These are phyloP conservation scores for Tribolium freemani DNA, from an alignment of 2,888 invertebrate genomes.

Conservation along the genomic window DNA sequence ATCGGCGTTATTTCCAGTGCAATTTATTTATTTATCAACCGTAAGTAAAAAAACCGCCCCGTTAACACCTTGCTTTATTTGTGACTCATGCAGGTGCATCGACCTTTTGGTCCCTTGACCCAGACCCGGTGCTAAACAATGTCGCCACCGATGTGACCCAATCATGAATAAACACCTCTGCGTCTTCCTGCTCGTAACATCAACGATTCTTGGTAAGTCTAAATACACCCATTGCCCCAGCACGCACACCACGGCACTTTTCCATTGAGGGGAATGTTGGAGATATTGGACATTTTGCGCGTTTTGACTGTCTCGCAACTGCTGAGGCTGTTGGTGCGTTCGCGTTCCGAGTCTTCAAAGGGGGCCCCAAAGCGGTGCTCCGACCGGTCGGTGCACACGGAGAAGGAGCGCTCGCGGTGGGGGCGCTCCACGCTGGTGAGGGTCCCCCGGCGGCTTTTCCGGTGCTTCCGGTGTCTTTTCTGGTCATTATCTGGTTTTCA, in stretches of 20 bases:
- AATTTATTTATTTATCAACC: constrained; percentile 16
- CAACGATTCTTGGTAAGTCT: constrained; percentile 29
- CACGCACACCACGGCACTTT: constrained; percentile 89
- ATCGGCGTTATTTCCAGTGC: neutral
- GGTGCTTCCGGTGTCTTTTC: constrained; percentile 64
- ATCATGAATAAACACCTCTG: constrained; percentile 17
- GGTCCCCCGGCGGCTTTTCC: constrained; percentile 51
- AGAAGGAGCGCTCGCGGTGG: constrained; percentile 63
- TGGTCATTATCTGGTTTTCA: too few species aligned
- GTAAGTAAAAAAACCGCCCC: constrained; percentile 1
- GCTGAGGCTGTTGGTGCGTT: constrained; percentile 76
- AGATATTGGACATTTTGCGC: constrained; percentile 77
- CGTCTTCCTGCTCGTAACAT: constrained; percentile 7
- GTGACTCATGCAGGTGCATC: constrained; percentile 7
- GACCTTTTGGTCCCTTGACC: constrained; percentile 44
- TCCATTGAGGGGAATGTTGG: constrained; percentile 72
- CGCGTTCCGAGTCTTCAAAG: constrained; percentile 73
- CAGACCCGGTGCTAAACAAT: constrained; percentile 1
- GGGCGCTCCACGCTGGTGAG: constrained; percentile 57
- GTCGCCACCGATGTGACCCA: neutral
- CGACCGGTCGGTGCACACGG: constrained; percentile 66
- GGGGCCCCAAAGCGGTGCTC: constrained; percentile 56
- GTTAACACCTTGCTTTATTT: neutral
- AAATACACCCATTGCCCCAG: constrained; percentile 85
- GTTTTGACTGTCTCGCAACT: constrained; percentile 75